These are phyloP conservation scores for Eulimnadia texana DNA, from an alignment of 1,140 invertebrate genomes.

Conservation along the genomic window DNA sequence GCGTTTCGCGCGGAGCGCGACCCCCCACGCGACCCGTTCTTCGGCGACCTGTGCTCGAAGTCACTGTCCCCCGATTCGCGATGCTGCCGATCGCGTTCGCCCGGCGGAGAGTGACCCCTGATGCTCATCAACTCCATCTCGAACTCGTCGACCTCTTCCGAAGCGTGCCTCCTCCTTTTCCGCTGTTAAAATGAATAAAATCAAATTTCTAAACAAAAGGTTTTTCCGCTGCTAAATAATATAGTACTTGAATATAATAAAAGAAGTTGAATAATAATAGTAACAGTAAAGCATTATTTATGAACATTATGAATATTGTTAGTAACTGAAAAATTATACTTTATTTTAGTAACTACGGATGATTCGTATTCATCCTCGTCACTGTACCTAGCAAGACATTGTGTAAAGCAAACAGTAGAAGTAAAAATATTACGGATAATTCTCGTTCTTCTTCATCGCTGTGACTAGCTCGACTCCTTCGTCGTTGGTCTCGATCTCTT, in stretches of 20 bases:
- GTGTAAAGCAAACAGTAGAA: not conserved
- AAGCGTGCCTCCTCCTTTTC: slow-evolving; percentile 23
- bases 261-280: not conserved
- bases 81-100: slow-evolving; percentile 15
- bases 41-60: slow-evolving; percentile 18
- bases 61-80: slow-evolving; percentile 26
- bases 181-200: not conserved
- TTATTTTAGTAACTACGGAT: not conserved
- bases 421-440: not conserved
- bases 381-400: not conserved
- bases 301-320: not conserved
- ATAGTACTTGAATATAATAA: not conserved
- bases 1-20: slow-evolving; percentile 17
- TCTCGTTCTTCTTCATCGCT: not conserved
- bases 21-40: not conserved
- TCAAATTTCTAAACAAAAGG: not conserved
- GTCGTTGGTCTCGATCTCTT: not conserved
- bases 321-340: not conserved
- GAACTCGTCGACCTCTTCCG: slow-evolving; percentile 44
- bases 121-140: slow-evolving; percentile 65
- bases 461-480: not conserved
- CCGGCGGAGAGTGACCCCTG: slow-evolving; percentile 44
- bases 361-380: not conserved
- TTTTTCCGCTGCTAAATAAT: slow-evolving; percentile 4
- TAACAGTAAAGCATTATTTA: not conserved